Evolutionary conservation across 2,797 vertebrate genomes (phyloP).

Genomic region (Pipistrellus kuhlii): DNA sequence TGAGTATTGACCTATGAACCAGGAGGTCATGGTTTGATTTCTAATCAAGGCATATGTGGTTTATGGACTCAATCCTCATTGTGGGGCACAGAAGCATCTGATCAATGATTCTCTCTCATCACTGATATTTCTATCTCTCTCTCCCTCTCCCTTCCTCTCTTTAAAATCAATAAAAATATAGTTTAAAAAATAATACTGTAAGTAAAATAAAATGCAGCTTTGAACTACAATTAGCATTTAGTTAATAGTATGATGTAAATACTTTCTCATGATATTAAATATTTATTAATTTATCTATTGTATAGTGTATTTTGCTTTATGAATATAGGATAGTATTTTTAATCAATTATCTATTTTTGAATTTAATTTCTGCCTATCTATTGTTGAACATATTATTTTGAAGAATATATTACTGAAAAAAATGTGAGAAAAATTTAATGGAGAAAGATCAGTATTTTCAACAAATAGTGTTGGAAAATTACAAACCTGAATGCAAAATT

Average conservation of each 20-base stretch:
- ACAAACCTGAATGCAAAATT: background rate
- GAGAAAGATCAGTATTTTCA: background rate
- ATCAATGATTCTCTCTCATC: too few species aligned
- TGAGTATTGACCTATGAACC: too few species aligned
- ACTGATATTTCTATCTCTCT: too few species aligned
- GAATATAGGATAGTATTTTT: background rate
- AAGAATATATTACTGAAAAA: constrained; percentile 4
- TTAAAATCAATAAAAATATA: background rate
- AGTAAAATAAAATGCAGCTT: background rate
- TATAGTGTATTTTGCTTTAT: background rate
- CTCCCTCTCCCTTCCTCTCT: too few species aligned
- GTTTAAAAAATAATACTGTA: background rate
- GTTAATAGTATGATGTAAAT: background rate
- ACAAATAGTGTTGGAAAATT: background rate
- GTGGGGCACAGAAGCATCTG: too few species aligned
- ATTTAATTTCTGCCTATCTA: constrained; percentile 28
- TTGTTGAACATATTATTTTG: background rate
- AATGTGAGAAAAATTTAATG: background rate
- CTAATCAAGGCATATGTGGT: too few species aligned
- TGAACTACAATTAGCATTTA: background rate
- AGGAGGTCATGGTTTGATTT: too few species aligned
- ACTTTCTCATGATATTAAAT: background rate
- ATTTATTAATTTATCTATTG: background rate
- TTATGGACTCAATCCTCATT: too few species aligned
- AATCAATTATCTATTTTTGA: background rate